Evolutionary conservation across 2,888 invertebrate species (phyloP).

Genomic region (Cryptophagus acutangulus): DNA sequence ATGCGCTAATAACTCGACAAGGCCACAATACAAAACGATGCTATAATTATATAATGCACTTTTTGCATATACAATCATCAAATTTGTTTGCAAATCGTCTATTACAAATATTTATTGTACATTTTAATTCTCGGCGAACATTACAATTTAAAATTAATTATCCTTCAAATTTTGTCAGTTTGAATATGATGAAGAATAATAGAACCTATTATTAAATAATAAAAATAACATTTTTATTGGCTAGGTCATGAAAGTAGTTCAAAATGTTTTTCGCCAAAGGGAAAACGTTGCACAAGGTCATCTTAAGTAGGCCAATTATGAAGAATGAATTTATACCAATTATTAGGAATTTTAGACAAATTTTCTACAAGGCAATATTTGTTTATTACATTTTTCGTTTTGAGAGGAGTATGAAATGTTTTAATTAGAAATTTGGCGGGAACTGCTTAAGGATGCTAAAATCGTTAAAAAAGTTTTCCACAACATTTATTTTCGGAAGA

Average conservation of each 20-base stretch:
- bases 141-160: not conserved
- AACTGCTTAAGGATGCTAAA: too few species aligned
- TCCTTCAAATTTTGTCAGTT: not conserved
- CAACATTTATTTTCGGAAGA: too few species aligned
- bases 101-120: not conserved
- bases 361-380: too few species aligned
- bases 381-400: too few species aligned
- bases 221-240: not conserved
- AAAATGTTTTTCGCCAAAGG: not conserved
- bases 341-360: too few species aligned
- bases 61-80: slow-evolving; percentile 1
- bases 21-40: slow-evolving; percentile 1
- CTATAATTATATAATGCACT: not conserved
- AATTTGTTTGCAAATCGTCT: not conserved
- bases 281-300: slow-evolving; percentile 2
- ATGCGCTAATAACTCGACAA: not conserved
- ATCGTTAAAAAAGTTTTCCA: too few species aligned
- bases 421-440: too few species aligned
- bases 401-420: too few species aligned
- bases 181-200: not conserved
- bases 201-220: slow-evolving; percentile 1
- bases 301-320: not conserved
- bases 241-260: slow-evolving; percentile 2
- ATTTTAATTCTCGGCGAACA: not conserved
- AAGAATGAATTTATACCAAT: too few species aligned